These are phyloP conservation scores for Micromesistius poutassou DNA, from an alignment of 2,797 vertebrate genomes.

Conservation along the genomic window DNA sequence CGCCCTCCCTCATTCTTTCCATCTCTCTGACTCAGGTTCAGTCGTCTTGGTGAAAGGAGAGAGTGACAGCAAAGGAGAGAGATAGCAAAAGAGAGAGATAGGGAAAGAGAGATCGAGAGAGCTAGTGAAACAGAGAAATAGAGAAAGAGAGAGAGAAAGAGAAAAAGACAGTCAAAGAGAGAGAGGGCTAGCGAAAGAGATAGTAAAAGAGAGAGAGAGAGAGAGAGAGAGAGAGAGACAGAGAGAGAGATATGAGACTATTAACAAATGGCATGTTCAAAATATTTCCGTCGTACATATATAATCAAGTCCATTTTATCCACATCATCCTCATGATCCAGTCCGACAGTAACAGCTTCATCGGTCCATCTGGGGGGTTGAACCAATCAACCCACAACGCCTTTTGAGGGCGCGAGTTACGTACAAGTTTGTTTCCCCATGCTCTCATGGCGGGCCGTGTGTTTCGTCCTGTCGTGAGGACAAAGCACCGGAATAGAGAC, in stretches of 20 bases:
- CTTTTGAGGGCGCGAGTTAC: slow-evolving; percentile 13
- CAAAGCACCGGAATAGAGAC: background rate
- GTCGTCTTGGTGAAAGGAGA: background rate
- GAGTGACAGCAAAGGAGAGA: no score
- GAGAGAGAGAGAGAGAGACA: background rate
- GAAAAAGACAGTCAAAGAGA: no score
- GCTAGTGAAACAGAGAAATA: no score
- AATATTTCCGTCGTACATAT: background rate
- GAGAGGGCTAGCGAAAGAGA: no score
- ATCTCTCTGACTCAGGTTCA: background rate
- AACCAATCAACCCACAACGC: background rate
- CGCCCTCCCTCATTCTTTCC: slow-evolving; percentile 1
- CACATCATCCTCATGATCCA: background rate
- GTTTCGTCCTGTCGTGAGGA: background rate
- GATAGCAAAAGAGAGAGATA: no score
- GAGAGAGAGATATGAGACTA: background rate
- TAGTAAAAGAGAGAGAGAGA: background rate
- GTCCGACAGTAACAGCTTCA: background rate
- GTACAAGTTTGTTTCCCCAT: slow-evolving; percentile 14
- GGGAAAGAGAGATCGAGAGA: background rate
- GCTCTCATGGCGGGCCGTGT: background rate
- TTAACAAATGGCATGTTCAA: slow-evolving; percentile 6
- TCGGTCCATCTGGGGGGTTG: background rate
- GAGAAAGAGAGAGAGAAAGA: no score
- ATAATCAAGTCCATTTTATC: background rate